Percentiles rank a stretch among this genome's conserved stretches.
Conservation (phyloP, 1,140 invertebrate genomes). For the Eupeodes corollae region DNA sequence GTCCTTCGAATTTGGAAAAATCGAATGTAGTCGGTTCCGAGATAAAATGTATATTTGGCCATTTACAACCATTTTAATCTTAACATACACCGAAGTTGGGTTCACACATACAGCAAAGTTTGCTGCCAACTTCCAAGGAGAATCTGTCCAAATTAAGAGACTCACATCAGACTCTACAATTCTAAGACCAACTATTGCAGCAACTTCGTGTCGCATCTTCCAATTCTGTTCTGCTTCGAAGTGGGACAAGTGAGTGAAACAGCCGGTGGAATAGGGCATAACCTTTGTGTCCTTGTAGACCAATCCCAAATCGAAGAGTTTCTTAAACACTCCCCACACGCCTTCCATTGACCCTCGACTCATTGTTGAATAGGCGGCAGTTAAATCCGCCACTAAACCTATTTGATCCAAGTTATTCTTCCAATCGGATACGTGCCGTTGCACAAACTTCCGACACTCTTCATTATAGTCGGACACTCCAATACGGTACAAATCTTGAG, state of each 20-base stretch:
- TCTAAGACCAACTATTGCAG: slow-evolving; percentile 77
- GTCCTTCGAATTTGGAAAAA: slow-evolving; percentile 51
- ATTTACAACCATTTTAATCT: slow-evolving; percentile 37
- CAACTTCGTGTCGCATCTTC: slow-evolving; percentile 95
- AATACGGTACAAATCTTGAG: slow-evolving; percentile 88
- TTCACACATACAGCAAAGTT: slow-evolving; percentile 66
- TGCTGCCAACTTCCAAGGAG: slow-evolving; percentile 85
- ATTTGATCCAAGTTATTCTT: slow-evolving; percentile 66
- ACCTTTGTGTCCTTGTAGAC: slow-evolving; percentile 81
- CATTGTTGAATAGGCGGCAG: slow-evolving; percentile 65
- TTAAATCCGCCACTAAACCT: slow-evolving; percentile 72
- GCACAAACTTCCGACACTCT: slow-evolving; percentile 91
- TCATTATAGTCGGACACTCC: slow-evolving; percentile 89
- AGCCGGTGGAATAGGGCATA: slow-evolving; percentile 94
- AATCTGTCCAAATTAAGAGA: slow-evolving; percentile 86
- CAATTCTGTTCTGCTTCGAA: slow-evolving; percentile 98
- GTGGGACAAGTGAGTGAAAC: slow-evolving; percentile 90
- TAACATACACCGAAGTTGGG: slow-evolving; percentile 44
- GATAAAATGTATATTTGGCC: slow-evolving; percentile 47
- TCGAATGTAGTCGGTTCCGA: slow-evolving; percentile 41
- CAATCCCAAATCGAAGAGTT: slow-evolving; percentile 67
- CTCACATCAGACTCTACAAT: slow-evolving; percentile 56
- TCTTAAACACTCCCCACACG: slow-evolving; percentile 65
- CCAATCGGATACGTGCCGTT: slow-evolving; percentile 88
- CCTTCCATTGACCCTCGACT: slow-evolving; percentile 61